Evolutionary conservation across 2,888 invertebrate species (phyloP), one percentile per base, ranked within the genome.

Genomic region (Siphlonurus alternatus): DNA sequence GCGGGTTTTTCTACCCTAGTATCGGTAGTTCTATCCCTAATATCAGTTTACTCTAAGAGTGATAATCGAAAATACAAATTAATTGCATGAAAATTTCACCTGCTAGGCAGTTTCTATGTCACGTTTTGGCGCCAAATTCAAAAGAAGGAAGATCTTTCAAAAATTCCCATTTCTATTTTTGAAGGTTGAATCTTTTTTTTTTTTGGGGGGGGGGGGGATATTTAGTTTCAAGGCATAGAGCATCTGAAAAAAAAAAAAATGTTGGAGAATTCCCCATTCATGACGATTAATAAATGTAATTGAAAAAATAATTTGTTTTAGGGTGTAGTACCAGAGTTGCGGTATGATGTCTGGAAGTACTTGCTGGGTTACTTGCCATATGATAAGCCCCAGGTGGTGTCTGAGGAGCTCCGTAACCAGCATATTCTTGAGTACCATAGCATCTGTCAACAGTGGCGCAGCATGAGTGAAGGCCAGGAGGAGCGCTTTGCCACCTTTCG

Each of bases 371-470:
- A 91, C 73, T 87, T 88, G 72, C 85, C 87, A 0, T 96, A 94
- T 93, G 79, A 85, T 66, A 87, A 88, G 69, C 89, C 89, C 0
- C 80, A 83, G 62, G 74, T 80, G 15, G 86, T 92, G 70, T 80
- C 93, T 65, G 81, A 83, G 67, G 81, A 81, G 66, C 75, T 88
- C 51, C 82, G 86, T 51, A 85, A 85, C 71, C 79, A 82, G 68
- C 89, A 87, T 75, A 84, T 85, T 66, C 85, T 89, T 67, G 93
- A 94, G 73, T 98, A 98, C 76, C 93, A 87, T 75, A 83, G 84
- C 61, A 96, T 99, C 95, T 99, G 98, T 74, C 80, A 90, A 22
- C 98, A 99, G 74, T 99, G 99, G 99, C 83, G 88, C 68, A 88
- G 90, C 0, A 90, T 99, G 78, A 87, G 88, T 0, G 81, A 83